These are phyloP conservation scores for Agrotis clavis DNA, from an alignment of 2,888 invertebrate species.

Conservation along the genomic window DNA sequence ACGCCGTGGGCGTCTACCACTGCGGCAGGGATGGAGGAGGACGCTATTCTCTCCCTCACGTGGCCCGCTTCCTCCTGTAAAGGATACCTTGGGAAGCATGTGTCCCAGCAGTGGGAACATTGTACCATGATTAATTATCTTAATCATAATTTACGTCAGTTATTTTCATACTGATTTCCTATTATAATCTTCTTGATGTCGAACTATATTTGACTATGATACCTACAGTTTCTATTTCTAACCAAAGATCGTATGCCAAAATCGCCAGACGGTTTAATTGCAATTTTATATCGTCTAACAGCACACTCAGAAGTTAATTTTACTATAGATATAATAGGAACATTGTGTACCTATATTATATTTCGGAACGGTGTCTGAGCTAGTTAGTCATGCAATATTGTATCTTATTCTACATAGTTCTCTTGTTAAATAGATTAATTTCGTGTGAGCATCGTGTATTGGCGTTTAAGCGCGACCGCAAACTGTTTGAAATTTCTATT, in stretches of 20 bases:
- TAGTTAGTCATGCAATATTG: slow-evolving; percentile 31
- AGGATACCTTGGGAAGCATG: no score
- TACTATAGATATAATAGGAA: slow-evolving; percentile 1
- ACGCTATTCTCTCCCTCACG: no score
- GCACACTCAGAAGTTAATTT: slow-evolving; percentile 36
- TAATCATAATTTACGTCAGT: no score
- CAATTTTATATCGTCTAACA: slow-evolving; percentile 60
- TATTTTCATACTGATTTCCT: slow-evolving; percentile 5
- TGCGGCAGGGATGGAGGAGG: no score
- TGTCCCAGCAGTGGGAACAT: no score
- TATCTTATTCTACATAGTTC: slow-evolving; percentile 8
- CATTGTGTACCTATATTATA: slow-evolving; percentile 18
- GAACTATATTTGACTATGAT: slow-evolving; percentile 28
- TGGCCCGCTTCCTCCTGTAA: no score
- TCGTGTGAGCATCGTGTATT: slow-evolving; percentile 4
- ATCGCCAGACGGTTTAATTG: slow-evolving; percentile 61
- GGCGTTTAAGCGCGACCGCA: not conserved
- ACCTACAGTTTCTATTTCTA: slow-evolving; percentile 43
- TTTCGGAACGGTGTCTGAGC: slow-evolving; percentile 32
- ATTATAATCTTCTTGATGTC: not conserved
- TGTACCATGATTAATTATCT: no score
- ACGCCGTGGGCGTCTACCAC: no score
- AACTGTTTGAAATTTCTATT: no score
- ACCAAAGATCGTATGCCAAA: slow-evolving; percentile 49
- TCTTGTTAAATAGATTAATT: slow-evolving; percentile 13